These are phyloP conservation scores for Pseudomyrmex flavicornis DNA, from an alignment of 1,140 invertebrate species.

Conservation along the genomic window DNA sequence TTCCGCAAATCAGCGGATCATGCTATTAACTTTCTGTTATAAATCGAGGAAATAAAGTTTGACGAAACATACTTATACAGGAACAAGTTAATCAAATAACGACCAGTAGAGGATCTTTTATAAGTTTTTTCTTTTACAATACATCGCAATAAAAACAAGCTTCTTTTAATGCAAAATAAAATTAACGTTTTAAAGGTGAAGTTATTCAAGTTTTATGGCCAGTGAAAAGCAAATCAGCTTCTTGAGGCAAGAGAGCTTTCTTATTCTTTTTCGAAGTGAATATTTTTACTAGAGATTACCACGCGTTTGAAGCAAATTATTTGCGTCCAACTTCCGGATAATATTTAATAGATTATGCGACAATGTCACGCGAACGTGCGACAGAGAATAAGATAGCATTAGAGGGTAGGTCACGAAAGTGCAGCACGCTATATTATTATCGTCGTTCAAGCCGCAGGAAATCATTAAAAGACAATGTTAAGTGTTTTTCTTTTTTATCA, in stretches of 20 bases:
- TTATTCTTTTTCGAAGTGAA: slow-evolving; percentile 40
- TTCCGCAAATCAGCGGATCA: background rate
- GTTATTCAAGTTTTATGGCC: background rate
- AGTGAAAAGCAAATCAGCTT: slow-evolving; percentile 24
- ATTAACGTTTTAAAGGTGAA: background rate
- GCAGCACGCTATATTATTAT: slow-evolving; percentile 47
- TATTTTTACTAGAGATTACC: slow-evolving; percentile 46
- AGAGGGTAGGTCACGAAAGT: slow-evolving; percentile 51
- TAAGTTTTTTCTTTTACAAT: background rate
- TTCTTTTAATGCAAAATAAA: slow-evolving; percentile 3
- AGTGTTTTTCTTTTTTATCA: slow-evolving; percentile 46
- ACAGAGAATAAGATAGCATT: slow-evolving; percentile 49
- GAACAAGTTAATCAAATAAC: slow-evolving; percentile 12
- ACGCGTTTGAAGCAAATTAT: slow-evolving; percentile 49
- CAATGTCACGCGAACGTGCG: slow-evolving; percentile 49
- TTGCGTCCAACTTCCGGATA: slow-evolving; percentile 50
- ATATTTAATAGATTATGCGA: slow-evolving; percentile 60
- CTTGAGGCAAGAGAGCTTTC: background rate
- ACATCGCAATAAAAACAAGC: background rate
- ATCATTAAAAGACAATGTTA: slow-evolving; percentile 55
- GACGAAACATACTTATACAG: background rate
- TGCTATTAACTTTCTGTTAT: background rate
- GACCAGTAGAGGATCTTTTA: background rate
- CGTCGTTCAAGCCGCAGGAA: slow-evolving; percentile 20
- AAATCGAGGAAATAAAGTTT: slow-evolving; percentile 22